phyloP scores from a whole-genome alignment of 2,113 vertebrate genomes.

The Heptranchias perlo region DNA sequence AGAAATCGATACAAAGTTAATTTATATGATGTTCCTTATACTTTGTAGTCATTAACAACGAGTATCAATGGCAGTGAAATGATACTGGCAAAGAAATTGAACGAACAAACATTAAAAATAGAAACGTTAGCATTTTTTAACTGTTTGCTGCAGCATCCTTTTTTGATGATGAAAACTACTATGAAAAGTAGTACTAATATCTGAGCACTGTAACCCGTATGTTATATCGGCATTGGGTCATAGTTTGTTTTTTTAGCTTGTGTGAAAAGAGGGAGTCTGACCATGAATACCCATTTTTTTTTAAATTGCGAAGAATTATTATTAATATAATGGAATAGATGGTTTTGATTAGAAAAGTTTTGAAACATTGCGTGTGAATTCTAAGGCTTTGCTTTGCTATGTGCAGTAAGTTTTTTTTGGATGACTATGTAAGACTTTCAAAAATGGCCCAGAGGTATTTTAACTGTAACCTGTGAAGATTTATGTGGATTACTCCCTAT shows the following conservation, averaged over 20 bases:
- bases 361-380: neutral
- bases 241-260: neutral
- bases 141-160: neutral
- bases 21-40: neutral
- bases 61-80: neutral
- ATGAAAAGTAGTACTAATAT: neutral
- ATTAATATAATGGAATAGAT: neutral
- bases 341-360: neutral
- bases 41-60: neutral
- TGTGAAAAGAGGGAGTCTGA: neutral
- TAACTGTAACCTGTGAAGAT: conserved; percentile 16
- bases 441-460: neutral
- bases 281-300: neutral
- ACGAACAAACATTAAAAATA: neutral
- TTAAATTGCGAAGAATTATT: neutral
- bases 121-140: neutral
- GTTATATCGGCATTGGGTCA: neutral
- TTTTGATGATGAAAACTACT: neutral
- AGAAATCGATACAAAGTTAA: neutral
- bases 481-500: neutral
- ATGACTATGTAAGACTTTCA: neutral
- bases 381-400: neutral
- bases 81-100: neutral
- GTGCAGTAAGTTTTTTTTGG: neutral
- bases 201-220: neutral